phyloP scores from a whole-genome alignment of 2,888 invertebrate genomes.

The Chelonus formosanus region DNA sequence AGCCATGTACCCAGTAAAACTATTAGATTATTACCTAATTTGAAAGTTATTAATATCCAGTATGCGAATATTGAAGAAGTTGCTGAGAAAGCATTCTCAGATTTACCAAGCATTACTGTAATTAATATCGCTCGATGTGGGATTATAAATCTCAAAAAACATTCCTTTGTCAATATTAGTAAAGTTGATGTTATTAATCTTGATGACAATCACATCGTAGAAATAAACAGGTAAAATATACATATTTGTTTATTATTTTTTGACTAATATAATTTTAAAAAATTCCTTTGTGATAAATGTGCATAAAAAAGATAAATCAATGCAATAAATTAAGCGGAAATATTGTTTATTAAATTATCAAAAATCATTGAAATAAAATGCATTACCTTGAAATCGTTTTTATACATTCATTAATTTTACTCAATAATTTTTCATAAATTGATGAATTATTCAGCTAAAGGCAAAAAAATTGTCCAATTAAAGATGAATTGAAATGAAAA shows the following conservation, averaged over 20 bases:
- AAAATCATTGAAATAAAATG: too few species aligned
- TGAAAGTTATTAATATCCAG: slow-evolving; percentile 75
- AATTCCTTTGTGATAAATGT: too few species aligned
- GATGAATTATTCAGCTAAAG: too few species aligned
- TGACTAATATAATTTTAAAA: background rate
- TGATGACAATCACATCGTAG: slow-evolving; percentile 79
- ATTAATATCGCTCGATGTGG: slow-evolving; percentile 76
- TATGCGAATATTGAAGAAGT: slow-evolving; percentile 78
- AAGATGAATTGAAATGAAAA: background rate
- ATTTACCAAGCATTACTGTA: slow-evolving; percentile 74
- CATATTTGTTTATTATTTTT: background rate
- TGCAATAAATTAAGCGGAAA: too few species aligned
- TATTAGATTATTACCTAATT: slow-evolving; percentile 72
- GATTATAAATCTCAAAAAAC: slow-evolving; percentile 74
- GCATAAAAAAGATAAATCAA: too few species aligned
- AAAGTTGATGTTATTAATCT: slow-evolving; percentile 76
- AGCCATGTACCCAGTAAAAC: slow-evolving; percentile 78
- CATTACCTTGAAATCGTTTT: too few species aligned
- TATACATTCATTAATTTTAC: too few species aligned
- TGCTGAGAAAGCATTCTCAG: slow-evolving; percentile 77
- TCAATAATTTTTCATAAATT: too few species aligned
- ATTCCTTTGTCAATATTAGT: slow-evolving; percentile 78
- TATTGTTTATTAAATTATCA: too few species aligned
- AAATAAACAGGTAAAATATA: slow-evolving; percentile 69
- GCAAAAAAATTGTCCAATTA: too few species aligned